Conservation (phyloP, 2,113 vertebrate genomes). For the Hystrix brachyura region DNA sequence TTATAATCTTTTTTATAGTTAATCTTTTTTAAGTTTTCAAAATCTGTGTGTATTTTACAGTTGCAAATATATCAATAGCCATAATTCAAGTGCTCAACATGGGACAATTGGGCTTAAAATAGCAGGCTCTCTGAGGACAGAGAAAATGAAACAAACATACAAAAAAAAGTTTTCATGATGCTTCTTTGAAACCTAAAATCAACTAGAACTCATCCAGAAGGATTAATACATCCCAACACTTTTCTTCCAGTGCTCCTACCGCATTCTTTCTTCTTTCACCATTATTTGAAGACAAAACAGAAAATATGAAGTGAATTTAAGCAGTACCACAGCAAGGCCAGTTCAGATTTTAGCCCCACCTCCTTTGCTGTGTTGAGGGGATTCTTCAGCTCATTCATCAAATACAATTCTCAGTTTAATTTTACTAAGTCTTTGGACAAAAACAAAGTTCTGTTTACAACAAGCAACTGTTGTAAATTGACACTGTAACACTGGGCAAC, state of each 20-base stretch:
- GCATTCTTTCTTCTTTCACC: background rate
- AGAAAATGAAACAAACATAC: background rate
- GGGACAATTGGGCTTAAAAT: background rate
- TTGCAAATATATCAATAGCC: background rate
- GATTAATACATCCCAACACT: constrained; percentile 25
- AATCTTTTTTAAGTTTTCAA: background rate
- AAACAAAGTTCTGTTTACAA: background rate
- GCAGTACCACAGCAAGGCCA: background rate
- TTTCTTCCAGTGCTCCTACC: background rate
- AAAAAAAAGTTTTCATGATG: background rate
- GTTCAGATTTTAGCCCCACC: background rate
- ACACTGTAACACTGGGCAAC: background rate
- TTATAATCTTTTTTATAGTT: background rate
- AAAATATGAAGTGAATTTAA: constrained; percentile 39
- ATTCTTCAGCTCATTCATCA: background rate
- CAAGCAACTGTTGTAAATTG: background rate
- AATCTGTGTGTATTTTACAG: constrained; percentile 11
- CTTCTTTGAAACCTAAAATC: constrained; percentile 18
- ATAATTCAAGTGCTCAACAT: background rate
- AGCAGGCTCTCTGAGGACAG: background rate
- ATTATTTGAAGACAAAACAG: constrained; percentile 34
- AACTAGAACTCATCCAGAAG: background rate
- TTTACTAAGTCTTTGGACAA: background rate
- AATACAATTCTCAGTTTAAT: background rate
- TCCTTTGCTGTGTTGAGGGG: background rate